Evolutionary conservation across 30 jellyfish, hydroid and myxozoan genomes (phyloP).

Genomic region (Clytia hemisphaerica): DNA sequence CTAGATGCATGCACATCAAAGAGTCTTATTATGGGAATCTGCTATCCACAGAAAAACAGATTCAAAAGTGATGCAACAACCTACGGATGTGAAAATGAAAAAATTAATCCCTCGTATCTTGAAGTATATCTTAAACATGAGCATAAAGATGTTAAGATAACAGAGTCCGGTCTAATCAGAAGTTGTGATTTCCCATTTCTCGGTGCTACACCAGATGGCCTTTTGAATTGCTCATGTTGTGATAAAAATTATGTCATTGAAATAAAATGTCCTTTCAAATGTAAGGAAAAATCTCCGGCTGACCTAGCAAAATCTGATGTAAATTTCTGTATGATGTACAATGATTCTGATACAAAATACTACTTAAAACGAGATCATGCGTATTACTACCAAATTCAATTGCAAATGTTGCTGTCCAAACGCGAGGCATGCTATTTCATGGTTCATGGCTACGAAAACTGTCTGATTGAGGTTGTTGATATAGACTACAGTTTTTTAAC

Average conservation of each 20-base stretch:
- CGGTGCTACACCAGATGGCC: no score
- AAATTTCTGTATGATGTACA: no score
- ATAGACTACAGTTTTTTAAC: no score
- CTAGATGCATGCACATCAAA: no score
- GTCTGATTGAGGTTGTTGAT: constrained; percentile 20
- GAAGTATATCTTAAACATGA: constrained; percentile 15
- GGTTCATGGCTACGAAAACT: constrained; percentile 34
- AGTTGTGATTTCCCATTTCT: not conserved
- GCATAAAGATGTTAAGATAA: constrained; percentile 18
- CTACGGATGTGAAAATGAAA: constrained; percentile 44
- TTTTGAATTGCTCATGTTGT: no score
- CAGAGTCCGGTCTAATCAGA: constrained; percentile 12
- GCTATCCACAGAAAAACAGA: constrained; percentile 29
- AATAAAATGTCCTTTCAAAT: constrained; percentile 20
- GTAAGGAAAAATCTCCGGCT: not conserved
- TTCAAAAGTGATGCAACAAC: constrained; percentile 47
- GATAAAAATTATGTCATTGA: no score
- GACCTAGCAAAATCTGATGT: no score
- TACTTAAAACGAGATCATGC: no score
- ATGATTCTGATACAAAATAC: not conserved
- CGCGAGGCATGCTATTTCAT: constrained; percentile 31
- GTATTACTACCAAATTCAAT: constrained; percentile 34
- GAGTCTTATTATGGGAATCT: constrained; percentile 24
- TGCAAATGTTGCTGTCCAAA: constrained; percentile 33
- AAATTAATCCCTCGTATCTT: constrained; percentile 21